Percentiles rank a stretch among this genome's conserved stretches.
These are phyloP conservation scores for Acanthococcus lagerstroemiae DNA, from an alignment of 2,888 invertebrate genomes.

Conservation along the genomic window DNA sequence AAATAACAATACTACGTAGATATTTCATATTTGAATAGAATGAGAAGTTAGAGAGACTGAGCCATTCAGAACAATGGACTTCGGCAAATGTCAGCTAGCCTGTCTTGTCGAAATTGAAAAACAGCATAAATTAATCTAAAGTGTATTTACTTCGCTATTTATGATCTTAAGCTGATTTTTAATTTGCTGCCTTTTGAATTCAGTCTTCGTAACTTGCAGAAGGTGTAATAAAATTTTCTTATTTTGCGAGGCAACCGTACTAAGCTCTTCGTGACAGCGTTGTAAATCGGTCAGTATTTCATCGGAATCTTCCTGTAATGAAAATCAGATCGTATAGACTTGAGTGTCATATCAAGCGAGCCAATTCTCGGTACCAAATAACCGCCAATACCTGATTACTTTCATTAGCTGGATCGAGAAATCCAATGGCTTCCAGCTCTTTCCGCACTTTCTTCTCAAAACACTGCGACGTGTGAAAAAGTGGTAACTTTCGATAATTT, in stretches of 20 bases:
- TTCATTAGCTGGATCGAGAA: constrained; percentile 55
- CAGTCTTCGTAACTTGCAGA: constrained; percentile 61
- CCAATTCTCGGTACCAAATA: neutral
- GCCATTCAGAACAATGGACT: too few species aligned
- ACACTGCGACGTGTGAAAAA: constrained; percentile 43
- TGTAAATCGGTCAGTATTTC: constrained; percentile 82
- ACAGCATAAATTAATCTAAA: neutral
- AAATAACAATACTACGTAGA: neutral
- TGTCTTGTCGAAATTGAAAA: neutral
- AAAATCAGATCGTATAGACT: neutral
- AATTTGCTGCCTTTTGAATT: constrained; percentile 65
- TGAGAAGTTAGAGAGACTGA: too few species aligned
- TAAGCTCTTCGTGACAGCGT: constrained; percentile 72
- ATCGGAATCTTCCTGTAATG: constrained; percentile 55
- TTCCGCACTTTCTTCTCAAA: constrained; percentile 74
- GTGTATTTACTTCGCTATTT: constrained; percentile 52
- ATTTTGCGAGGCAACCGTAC: constrained; percentile 69
- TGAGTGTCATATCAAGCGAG: neutral
- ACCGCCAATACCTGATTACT: constrained; percentile 15
- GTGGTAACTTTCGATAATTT: constrained; percentile 35
- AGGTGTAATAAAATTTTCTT: constrained; percentile 58
- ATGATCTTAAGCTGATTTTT: constrained; percentile 62
- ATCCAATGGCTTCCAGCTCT: constrained; percentile 78
- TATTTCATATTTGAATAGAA: too few species aligned
- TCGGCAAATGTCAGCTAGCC: too few species aligned